These are phyloP conservation scores for Liopterus haemorrhoidalis DNA, from an alignment of 2,888 invertebrate species.

Conservation along the genomic window DNA sequence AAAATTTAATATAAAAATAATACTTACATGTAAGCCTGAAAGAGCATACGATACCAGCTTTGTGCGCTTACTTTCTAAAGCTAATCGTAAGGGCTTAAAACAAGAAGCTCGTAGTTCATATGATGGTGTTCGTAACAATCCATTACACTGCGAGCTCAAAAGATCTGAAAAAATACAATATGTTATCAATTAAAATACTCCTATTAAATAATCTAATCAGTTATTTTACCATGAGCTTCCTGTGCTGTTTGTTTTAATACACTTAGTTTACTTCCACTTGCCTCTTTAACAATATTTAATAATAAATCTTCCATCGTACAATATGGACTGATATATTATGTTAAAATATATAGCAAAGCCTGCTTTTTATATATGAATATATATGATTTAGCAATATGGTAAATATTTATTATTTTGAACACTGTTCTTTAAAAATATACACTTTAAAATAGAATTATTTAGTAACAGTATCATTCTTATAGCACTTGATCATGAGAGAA, in stretches of 20 bases:
- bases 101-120: conserved; percentile 80
- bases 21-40: conserved; percentile 82
- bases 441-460: no score
- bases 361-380: conserved; percentile 3
- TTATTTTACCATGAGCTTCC: conserved; percentile 71
- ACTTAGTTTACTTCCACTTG: conserved; percentile 69
- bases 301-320: conserved; percentile 77
- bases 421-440: not conserved
- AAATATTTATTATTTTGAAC: not conserved
- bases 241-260: conserved; percentile 75
- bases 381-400: not conserved
- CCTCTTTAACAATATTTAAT: conserved; percentile 77
- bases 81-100: conserved; percentile 76
- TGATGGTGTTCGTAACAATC: conserved; percentile 67
- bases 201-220: conserved; percentile 1
- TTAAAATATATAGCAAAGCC: no score
- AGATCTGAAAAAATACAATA: conserved; percentile 54
- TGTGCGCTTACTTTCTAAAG: conserved; percentile 80
- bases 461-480: no score
- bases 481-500: no score
- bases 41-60: conserved; percentile 78
- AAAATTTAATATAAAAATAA: conserved; percentile 8
- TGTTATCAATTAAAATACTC: not conserved
- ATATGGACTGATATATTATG: no score
- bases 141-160: conserved; percentile 72